phyloP scores from a whole-genome alignment of 1,140 invertebrate species.

The Ostrea edulis region DNA sequence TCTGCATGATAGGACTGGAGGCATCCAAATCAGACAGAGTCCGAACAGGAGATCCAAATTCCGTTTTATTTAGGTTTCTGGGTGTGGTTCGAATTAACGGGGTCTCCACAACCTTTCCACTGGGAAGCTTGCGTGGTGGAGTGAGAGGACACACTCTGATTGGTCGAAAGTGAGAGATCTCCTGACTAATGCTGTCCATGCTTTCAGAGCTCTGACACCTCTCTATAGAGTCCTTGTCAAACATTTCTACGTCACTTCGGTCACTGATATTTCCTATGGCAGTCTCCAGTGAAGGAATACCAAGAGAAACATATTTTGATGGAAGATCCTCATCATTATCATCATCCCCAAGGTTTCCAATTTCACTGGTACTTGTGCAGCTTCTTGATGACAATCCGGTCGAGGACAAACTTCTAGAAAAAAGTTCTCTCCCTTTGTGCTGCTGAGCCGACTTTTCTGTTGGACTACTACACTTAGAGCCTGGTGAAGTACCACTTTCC shows the following conservation, averaged over 20 bases:
- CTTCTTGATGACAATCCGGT: constrained; percentile 33
- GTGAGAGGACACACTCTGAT: constrained; percentile 71
- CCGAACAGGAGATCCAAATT: constrained; percentile 50
- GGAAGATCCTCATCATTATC: constrained; percentile 26
- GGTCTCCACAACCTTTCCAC: constrained; percentile 66
- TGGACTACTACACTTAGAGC: not conserved
- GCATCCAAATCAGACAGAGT: constrained; percentile 62
- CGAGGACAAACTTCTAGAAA: not conserved
- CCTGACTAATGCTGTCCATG: constrained; percentile 70
- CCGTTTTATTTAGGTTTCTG: constrained; percentile 58
- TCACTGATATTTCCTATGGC: not conserved
- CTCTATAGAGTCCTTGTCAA: constrained; percentile 15
- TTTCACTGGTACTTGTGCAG: constrained; percentile 27
- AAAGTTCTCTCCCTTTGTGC: not conserved
- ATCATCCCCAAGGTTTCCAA: not conserved
- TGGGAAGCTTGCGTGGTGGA: constrained; percentile 66
- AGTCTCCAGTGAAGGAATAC: constrained; percentile 18
- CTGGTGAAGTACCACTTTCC: not conserved
- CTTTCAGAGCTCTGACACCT: constrained; percentile 63
- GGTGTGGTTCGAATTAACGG: constrained; percentile 68
- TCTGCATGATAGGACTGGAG: constrained; percentile 65
- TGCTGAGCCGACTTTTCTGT: not conserved
- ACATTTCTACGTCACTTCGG: not conserved
- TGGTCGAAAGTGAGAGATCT: constrained; percentile 73
- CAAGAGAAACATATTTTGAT: not conserved